phyloP scores from a whole-genome alignment of 1,140 invertebrate genomes.

The Centruroides vittatus region DNA sequence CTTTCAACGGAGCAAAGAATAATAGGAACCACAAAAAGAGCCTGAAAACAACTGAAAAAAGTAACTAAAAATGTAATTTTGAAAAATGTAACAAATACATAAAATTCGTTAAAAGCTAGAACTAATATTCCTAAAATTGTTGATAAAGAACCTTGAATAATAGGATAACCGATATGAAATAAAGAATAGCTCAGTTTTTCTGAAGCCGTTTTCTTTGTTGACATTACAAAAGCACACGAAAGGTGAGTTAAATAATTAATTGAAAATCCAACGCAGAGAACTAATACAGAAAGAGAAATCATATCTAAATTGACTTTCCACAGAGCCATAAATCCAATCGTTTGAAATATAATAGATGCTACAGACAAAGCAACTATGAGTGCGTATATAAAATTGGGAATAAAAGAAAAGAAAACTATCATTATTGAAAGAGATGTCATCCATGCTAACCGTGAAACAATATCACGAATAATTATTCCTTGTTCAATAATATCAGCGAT shows the following conservation, averaged over 20 bases:
- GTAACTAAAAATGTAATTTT: not conserved
- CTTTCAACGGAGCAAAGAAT: too few species aligned
- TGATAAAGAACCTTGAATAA: not conserved
- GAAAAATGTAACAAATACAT: constrained; percentile 27
- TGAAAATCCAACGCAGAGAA: constrained; percentile 96
- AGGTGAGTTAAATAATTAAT: constrained; percentile 95
- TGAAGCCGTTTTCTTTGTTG: not conserved
- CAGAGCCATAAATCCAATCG: constrained; percentile 88
- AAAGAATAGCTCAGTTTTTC: not conserved
- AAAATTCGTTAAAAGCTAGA: not conserved
- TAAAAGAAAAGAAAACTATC: constrained; percentile 86
- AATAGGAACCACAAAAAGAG: too few species aligned
- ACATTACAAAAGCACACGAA: constrained; percentile 51
- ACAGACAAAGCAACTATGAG: constrained; percentile 91
- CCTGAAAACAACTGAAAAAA: too few species aligned
- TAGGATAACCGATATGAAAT: not conserved
- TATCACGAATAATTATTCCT: constrained; percentile 40
- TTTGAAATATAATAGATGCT: constrained; percentile 84
- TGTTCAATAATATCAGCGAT: constrained; percentile 75
- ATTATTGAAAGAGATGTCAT: constrained; percentile 88
- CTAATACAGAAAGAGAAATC: constrained; percentile 95
- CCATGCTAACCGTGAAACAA: constrained; percentile 69
- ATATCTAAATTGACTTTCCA: constrained; percentile 91
- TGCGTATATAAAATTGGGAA: constrained; percentile 82
- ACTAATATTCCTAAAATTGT: not conserved